These are phyloP conservation scores for Cinclus cinclus DNA, from an alignment of 2,113 vertebrate species.

Conservation along the genomic window DNA sequence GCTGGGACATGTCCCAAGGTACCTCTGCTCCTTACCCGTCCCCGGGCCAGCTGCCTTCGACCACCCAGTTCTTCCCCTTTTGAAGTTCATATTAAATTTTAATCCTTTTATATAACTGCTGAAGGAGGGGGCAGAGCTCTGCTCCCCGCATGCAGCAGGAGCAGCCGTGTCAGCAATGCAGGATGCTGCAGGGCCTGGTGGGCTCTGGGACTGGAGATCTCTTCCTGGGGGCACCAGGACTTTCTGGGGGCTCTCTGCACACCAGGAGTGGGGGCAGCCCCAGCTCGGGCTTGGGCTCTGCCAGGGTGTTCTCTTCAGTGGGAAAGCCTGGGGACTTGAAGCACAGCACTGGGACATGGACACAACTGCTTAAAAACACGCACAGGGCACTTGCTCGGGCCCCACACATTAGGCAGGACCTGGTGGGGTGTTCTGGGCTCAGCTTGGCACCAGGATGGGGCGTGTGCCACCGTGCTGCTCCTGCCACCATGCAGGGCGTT, in stretches of 20 bases:
- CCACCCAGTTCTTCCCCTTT: not conserved
- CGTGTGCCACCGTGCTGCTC: not conserved
- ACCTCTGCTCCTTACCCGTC: rapidly evolving
- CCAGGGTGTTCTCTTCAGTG: not conserved
- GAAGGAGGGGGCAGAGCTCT: slow-evolving; percentile 3
- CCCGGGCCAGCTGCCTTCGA: not conserved
- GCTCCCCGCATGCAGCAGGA: not conserved
- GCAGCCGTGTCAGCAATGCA: not conserved
- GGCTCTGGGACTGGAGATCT: not conserved
- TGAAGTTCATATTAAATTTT: slow-evolving; percentile 6
- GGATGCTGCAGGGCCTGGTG: not conserved
- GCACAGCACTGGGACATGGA: not conserved
- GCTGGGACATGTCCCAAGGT: not conserved
- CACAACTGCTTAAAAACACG: rapidly evolving
- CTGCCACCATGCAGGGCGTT: not conserved
- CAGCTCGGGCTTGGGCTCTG: not conserved
- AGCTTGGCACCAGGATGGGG: not conserved
- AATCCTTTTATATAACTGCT: slow-evolving; percentile 33
- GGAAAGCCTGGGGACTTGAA: not conserved
- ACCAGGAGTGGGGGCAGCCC: not conserved
- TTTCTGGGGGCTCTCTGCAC: rapidly evolving
- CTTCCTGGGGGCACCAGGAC: rapidly evolving
- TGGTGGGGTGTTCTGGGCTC: not conserved
- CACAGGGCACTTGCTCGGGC: rapidly evolving
- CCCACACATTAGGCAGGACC: rapidly evolving